These are phyloP conservation scores for Drosophila tanythrix DNA, from an alignment of 2,888 invertebrate genomes.

Conservation along the genomic window DNA sequence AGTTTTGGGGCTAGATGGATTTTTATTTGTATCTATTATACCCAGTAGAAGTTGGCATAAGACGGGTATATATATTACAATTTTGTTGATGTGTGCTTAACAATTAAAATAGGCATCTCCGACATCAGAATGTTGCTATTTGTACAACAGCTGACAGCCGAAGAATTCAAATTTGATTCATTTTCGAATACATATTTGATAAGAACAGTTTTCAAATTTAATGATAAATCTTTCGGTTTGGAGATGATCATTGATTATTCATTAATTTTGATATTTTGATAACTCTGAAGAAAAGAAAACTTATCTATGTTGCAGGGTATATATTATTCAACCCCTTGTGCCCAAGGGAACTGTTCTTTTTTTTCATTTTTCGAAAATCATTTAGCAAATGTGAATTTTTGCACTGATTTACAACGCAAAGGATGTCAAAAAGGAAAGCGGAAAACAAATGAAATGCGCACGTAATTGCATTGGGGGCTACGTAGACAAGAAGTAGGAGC, in stretches of 20 bases:
- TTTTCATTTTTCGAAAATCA: slow-evolving; percentile 46
- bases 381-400: slow-evolving; percentile 63
- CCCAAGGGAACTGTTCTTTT: not conserved
- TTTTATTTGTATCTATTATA: slow-evolving; percentile 38
- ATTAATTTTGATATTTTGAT: not conserved
- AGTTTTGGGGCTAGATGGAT: slow-evolving; percentile 36
- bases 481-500: slow-evolving; percentile 40
- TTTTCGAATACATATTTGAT: not conserved
- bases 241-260: not conserved
- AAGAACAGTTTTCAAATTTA: not conserved
- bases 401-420: slow-evolving; percentile 53
- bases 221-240: not conserved
- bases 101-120: not conserved
- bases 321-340: not conserved
- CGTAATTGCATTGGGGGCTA: slow-evolving; percentile 80
- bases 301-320: not conserved
- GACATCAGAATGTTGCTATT: not conserved
- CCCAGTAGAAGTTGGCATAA: not conserved
- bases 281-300: not conserved
- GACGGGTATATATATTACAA: slow-evolving; percentile 1
- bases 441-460: slow-evolving; percentile 61
- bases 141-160: not conserved
- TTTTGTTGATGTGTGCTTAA: not conserved
- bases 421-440: slow-evolving; percentile 31
- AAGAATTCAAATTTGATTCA: not conserved